phyloP scores from a whole-genome alignment of 2,797 vertebrate species.

The Philypnodon macrostomus region DNA sequence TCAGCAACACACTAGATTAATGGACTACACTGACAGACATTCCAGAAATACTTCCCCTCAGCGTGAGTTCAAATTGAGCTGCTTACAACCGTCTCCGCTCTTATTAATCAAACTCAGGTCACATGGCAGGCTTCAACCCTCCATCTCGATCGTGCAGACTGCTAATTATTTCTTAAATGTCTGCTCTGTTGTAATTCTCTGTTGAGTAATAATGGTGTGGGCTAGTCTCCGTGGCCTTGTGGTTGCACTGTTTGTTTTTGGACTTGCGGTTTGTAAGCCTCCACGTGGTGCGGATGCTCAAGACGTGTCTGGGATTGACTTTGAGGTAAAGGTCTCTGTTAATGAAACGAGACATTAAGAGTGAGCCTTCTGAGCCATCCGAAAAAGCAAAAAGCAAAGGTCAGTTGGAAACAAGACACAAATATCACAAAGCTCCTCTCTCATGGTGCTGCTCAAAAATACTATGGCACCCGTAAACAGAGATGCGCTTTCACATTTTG shows the following conservation, averaged over 20 bases:
- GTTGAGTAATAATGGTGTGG: slow-evolving; percentile 54
- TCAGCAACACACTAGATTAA: slow-evolving; percentile 34
- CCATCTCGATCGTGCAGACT: slow-evolving; percentile 45
- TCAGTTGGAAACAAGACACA: slow-evolving; percentile 12
- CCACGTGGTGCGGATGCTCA: slow-evolving; percentile 9
- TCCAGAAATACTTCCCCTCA: slow-evolving; percentile 46
- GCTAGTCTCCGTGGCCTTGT: slow-evolving; percentile 33
- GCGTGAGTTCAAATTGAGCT: slow-evolving; percentile 41
- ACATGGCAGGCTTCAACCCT: slow-evolving; percentile 35
- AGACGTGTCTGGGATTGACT: slow-evolving; percentile 24
- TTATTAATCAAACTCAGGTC: slow-evolving; percentile 43
- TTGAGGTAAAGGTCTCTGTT: slow-evolving; percentile 31
- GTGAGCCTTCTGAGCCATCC: slow-evolving; percentile 22
- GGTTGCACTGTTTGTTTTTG: slow-evolving; percentile 38
- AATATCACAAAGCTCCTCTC: slow-evolving; percentile 11
- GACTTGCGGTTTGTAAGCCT: slow-evolving; percentile 31
- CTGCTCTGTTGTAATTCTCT: slow-evolving; percentile 45
- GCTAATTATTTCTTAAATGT: slow-evolving; percentile 49
- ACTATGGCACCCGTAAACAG: slow-evolving; percentile 2
- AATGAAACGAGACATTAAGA: slow-evolving; percentile 28
- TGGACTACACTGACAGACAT: slow-evolving; percentile 45
- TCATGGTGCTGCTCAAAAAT: slow-evolving; percentile 4
- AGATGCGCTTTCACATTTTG: background rate
- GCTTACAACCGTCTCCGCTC: slow-evolving; percentile 26
- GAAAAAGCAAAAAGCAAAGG: slow-evolving; percentile 25